These are phyloP conservation scores for Drosophila demipolita DNA, from an alignment of 2,888 invertebrate genomes.

Conservation along the genomic window DNA sequence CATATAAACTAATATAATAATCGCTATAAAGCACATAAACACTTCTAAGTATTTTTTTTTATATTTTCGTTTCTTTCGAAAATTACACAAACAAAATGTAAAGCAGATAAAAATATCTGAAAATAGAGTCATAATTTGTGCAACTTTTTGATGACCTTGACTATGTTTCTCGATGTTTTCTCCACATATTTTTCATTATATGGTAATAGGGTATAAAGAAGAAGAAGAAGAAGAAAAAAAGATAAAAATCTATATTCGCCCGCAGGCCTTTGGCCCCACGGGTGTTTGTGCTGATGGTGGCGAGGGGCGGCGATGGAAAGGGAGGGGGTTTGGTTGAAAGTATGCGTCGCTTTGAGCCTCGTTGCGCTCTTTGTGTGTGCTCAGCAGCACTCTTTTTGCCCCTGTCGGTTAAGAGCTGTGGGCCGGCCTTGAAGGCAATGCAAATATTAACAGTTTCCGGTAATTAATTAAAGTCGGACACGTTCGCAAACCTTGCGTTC, in stretches of 20 bases:
- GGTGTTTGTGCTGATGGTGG: too few relatives aligned
- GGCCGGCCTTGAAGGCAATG: slow-evolving; percentile 58
- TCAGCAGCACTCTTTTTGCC: slow-evolving; percentile 27
- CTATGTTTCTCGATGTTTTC: background rate
- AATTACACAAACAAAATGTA: background rate
- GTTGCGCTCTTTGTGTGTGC: slow-evolving; percentile 57
- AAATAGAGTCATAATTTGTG: background rate
- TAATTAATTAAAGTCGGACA: slow-evolving; percentile 75
- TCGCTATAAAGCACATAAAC: background rate
- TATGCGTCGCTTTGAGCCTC: slow-evolving; percentile 15
- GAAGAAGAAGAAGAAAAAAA: background rate
- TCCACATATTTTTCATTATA: background rate
- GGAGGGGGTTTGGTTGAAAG: background rate
- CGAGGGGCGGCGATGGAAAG: background rate
- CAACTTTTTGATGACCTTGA: background rate
- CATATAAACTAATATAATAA: background rate
- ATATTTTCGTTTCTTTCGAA: too few relatives aligned
- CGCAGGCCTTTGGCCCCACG: slow-evolving; percentile 18
- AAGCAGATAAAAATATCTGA: background rate
- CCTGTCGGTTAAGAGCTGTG: slow-evolving; percentile 2
- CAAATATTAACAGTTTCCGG: slow-evolving; percentile 78
- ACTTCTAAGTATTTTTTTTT: background rate
- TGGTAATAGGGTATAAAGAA: slow-evolving; percentile 34
- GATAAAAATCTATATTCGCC: slow-evolving; percentile 19
- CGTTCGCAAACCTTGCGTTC: slow-evolving; percentile 39